These are phyloP conservation scores for Leucophora obtusa DNA, from an alignment of 2,888 invertebrate genomes.

Conservation along the genomic window DNA sequence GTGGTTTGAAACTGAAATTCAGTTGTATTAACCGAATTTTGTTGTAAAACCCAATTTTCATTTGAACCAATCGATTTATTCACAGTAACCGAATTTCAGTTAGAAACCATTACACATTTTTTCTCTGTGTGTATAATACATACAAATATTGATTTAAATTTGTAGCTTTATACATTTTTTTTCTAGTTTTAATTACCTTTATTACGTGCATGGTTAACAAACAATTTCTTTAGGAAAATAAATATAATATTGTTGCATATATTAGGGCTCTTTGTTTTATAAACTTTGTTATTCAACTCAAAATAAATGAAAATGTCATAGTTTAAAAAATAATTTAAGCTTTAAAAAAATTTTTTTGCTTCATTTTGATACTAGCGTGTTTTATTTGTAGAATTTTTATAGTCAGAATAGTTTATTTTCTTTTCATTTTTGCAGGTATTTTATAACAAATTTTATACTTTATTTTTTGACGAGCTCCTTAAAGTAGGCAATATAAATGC, in stretches of 20 bases:
- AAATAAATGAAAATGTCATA: slow-evolving; percentile 24
- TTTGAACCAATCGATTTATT: too few species aligned
- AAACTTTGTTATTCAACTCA: not conserved
- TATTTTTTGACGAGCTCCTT: slow-evolving; percentile 22
- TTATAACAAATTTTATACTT: not conserved
- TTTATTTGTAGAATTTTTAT: not conserved
- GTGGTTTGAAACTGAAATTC: too few species aligned
- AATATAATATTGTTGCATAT: slow-evolving; percentile 24
- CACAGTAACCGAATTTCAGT: too few species aligned
- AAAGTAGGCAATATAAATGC: slow-evolving; percentile 22
- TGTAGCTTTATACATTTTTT: too few species aligned
- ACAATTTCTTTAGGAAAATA: not conserved
- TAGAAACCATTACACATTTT: too few species aligned
- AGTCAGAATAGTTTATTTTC: not conserved
- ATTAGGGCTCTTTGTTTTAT: slow-evolving; percentile 21
- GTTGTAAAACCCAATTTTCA: too few species aligned
- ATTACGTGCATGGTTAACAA: slow-evolving; percentile 2
- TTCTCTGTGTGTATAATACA: too few species aligned
- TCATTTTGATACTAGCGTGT: slow-evolving; percentile 28
- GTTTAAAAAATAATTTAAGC: not conserved
- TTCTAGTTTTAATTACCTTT: not conserved
- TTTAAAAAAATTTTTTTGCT: slow-evolving; percentile 13
- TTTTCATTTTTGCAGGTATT: not conserved
- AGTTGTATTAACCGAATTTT: too few species aligned
- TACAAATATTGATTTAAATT: too few species aligned